phyloP scores from a whole-genome alignment of 2,797 vertebrate species.

The Diplodus puntazzo region DNA sequence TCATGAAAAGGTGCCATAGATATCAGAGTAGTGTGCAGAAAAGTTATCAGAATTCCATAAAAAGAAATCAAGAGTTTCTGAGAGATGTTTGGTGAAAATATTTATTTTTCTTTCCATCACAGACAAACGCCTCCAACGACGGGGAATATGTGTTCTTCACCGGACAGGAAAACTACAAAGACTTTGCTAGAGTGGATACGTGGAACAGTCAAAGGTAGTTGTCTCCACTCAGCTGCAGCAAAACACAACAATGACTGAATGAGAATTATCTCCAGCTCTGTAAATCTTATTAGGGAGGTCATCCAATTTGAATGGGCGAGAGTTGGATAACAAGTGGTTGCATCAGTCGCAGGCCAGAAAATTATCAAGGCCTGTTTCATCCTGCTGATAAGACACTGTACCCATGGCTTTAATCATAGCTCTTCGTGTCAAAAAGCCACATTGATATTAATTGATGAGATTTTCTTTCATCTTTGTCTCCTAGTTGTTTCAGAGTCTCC shows the following conservation, averaged over 20 bases:
- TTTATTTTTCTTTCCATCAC: constrained; percentile 35
- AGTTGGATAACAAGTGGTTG: background rate
- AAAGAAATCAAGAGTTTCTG: background rate
- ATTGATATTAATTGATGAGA: background rate
- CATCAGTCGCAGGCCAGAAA: background rate
- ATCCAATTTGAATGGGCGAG: background rate
- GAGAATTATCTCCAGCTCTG: background rate
- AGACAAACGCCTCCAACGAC: constrained; percentile 93
- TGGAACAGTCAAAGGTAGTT: constrained; percentile 92
- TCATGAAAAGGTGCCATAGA: background rate
- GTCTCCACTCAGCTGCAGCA: background rate
- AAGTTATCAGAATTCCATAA: background rate
- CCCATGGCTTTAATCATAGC: background rate
- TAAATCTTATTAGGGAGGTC: constrained; percentile 6
- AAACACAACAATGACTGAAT: background rate
- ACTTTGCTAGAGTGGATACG: constrained; percentile 91
- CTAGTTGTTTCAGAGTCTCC: background rate
- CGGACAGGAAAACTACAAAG: constrained; percentile 88
- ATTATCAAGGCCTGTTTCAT: constrained; percentile 10
- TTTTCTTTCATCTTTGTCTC: background rate
- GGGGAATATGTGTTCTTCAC: constrained; percentile 93
- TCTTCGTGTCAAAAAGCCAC: background rate
- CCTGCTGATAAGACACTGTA: background rate
- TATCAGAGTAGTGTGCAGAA: background rate
- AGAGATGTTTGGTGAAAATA: background rate